Evolutionary conservation across 2,797 vertebrate species (phyloP).

Genomic region (Anguilla pacifica): DNA sequence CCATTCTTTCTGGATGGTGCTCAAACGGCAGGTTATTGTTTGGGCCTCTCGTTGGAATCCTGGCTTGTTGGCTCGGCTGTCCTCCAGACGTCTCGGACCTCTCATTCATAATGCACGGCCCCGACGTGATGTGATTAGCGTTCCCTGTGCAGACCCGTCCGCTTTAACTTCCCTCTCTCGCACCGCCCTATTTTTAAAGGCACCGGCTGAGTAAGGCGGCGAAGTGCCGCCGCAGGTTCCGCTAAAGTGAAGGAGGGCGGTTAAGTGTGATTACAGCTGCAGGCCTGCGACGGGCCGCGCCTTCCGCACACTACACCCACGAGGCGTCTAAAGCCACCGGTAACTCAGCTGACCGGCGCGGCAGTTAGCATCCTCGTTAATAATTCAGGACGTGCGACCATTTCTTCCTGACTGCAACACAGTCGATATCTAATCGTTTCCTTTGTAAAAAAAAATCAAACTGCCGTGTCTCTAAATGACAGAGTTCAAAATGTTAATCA

Average conservation of each 20-base stretch:
- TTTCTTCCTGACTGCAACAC: constrained; percentile 34
- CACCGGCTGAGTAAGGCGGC: background rate
- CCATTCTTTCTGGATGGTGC: background rate
- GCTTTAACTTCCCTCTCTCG: background rate
- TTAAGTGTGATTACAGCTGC: background rate
- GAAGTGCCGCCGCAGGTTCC: background rate
- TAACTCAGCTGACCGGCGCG: constrained; percentile 31
- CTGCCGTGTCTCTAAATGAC: background rate
- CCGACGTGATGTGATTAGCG: background rate
- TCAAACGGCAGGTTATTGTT: background rate
- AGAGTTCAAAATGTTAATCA: background rate
- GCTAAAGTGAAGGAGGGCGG: background rate
- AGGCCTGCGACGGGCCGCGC: background rate
- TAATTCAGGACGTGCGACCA: constrained; percentile 40
- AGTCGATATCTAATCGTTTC: constrained; percentile 41
- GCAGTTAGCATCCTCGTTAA: constrained; percentile 40
- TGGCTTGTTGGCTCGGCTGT: background rate
- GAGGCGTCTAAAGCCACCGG: constrained; percentile 19
- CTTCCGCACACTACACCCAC: background rate
- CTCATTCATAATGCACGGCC: constrained; percentile 3
- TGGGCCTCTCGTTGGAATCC: background rate
- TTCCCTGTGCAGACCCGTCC: background rate
- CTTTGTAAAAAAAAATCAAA: constrained; percentile 22
- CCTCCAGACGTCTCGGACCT: background rate
- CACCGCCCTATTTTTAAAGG: background rate